Evolutionary conservation across 2,113 vertebrate species (phyloP), one percentile per base, ranked within the genome.

Genomic region (Odontophorus gujanensis): DNA sequence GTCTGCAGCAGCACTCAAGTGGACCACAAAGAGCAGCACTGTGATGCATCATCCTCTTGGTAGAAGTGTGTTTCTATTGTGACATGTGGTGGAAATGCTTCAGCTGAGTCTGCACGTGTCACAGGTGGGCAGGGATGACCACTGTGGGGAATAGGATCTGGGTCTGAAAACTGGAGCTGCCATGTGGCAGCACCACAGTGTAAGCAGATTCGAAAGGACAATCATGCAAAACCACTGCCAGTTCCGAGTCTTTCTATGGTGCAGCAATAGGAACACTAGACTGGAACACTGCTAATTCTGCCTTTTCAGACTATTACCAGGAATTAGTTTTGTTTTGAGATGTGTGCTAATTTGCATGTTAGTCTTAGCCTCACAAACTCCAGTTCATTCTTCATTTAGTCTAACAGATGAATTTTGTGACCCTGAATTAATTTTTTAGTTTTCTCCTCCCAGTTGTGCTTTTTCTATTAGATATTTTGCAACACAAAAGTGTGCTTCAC

Each of bases 91-190:
- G 67, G 57, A 85, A 62, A 32, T 0, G 4, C 72, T 87, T 58
- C 75, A 67, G 82, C 76, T 50, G 85, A 94, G 90, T 71, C 86
- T 3, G 2, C 40, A 43, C 34, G 51, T 6, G 3, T 82, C 89
- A 76, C 67, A 79, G 81, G 81, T 95, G 72, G 79, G 76, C 75
- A 91, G 76, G 74, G 36, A 55, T 50, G 68, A 21, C 45, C 48
- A 47, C 4, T 2, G 2, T 17, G 1, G 9, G 50, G 58, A 0
- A 7, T 4, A 43, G 51, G 85, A 47, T 1, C 6, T 76, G 20
- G 26, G 34, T 34, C 26, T 19, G 34, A 69, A 51, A 50, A 20
- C 34, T 38, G 47, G 18, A 51, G 68, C 34, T 21, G 26, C 21
- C 8, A 13, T 21, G 9, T 48, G 34, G 68, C 68, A 28, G 36